Percentiles rank a stretch among this genome's conserved stretches.
phyloP scores from a whole-genome alignment of 2,113 vertebrate genomes.

The Oryzias celebensis region DNA sequence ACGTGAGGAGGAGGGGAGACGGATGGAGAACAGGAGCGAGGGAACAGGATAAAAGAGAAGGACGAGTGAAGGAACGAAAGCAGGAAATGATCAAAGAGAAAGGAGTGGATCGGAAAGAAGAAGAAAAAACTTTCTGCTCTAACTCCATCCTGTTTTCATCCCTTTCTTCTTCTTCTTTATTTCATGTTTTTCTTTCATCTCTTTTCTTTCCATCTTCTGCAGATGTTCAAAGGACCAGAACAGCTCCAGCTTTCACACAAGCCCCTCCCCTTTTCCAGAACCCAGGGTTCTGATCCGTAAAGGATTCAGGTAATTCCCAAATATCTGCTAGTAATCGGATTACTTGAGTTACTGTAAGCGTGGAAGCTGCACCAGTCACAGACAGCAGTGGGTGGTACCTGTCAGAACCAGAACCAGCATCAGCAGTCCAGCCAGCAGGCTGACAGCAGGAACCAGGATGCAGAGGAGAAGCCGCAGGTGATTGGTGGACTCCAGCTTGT shows the following conservation, averaged over 20 bases:
- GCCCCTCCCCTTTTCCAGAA: no score
- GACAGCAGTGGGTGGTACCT: slow-evolving; percentile 25
- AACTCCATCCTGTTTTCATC: neutral
- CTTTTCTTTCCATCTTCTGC: neutral
- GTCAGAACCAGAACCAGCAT: slow-evolving; percentile 52
- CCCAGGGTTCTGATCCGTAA: no score
- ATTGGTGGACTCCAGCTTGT: slow-evolving; percentile 53
- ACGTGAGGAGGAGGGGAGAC: neutral
- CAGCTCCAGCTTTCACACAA: no score
- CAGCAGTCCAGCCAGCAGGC: slow-evolving; percentile 51
- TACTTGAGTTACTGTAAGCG: no score
- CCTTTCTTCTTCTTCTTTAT: neutral
- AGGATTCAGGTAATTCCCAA: no score
- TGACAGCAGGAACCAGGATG: slow-evolving; percentile 60
- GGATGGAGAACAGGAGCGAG: neutral
- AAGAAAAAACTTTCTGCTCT: neutral
- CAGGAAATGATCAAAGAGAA: no score
- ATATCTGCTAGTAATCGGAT: no score
- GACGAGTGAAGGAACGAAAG: no score
- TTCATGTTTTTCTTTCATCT: neutral
- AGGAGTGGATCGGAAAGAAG: no score
- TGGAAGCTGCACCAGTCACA: neutral
- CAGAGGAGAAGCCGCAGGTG: slow-evolving; percentile 56
- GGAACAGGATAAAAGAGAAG: no score
- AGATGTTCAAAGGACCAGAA: no score